phyloP scores from a whole-genome alignment of 2,113 vertebrate species.

The Colaptes auratus region DNA sequence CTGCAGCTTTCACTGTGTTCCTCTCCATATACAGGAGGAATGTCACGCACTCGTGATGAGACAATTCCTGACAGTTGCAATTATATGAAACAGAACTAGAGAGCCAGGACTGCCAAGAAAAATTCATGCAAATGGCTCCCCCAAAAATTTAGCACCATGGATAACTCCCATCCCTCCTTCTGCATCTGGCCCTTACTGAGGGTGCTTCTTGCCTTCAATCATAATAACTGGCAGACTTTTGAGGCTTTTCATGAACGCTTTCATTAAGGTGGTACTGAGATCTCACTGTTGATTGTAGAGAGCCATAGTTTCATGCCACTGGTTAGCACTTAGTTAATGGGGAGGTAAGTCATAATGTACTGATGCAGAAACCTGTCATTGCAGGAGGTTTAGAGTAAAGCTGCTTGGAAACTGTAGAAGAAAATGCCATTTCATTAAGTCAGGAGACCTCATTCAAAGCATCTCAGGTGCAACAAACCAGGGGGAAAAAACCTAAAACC shows the following conservation, averaged over 20 bases:
- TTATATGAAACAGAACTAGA: not conserved
- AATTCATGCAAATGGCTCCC: not conserved
- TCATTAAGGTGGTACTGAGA: not conserved
- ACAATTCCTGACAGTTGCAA: not conserved
- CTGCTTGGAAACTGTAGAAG: not conserved
- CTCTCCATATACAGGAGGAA: not conserved
- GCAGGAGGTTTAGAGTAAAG: not conserved
- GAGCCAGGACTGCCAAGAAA: not conserved
- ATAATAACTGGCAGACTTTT: not conserved
- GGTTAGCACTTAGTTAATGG: not conserved
- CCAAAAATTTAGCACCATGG: not conserved
- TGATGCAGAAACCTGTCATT: not conserved
- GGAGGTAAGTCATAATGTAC: not conserved
- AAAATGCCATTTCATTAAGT: not conserved
- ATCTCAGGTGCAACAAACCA: not conserved
- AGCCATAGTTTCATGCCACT: not conserved
- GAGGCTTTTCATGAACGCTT: not conserved
- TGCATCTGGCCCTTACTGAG: not conserved
- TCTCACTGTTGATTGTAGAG: not conserved
- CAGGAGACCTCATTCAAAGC: not conserved
- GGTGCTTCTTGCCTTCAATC: not conserved
- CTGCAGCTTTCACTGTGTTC: not conserved
- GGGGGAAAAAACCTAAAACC: no score
- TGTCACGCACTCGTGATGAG: fast-evolving
- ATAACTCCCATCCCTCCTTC: not conserved